Percentiles rank a stretch among this genome's conserved stretches.
phyloP scores from a whole-genome alignment of 2,888 invertebrate genomes.

The Dorcus hopei region DNA sequence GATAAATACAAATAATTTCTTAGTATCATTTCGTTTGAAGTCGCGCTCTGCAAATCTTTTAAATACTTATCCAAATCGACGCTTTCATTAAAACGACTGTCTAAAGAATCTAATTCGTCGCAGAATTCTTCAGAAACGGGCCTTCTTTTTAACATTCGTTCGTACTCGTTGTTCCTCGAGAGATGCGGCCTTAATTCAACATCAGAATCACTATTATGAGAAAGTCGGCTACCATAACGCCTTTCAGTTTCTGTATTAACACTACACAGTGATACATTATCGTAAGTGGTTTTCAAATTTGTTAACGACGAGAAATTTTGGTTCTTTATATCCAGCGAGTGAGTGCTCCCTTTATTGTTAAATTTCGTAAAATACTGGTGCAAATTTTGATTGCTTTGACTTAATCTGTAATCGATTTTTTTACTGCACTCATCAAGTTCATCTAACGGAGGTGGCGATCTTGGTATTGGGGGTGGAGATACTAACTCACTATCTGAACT shows the following conservation, averaged over 20 bases:
- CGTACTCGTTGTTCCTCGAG: conserved; percentile 31
- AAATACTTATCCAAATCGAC: conserved; percentile 63
- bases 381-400: conserved; percentile 27
- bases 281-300: conserved; percentile 23
- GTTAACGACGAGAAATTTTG: conserved; percentile 25
- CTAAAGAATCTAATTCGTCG: conserved; percentile 63
- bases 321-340: conserved; percentile 23
- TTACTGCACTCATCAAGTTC: conserved; percentile 59
- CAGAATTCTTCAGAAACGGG: conserved; percentile 74
- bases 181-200: conserved; percentile 38
- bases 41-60: conserved; percentile 55
- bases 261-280: conserved; percentile 34
- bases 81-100: conserved; percentile 55
- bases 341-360: conserved; percentile 22
- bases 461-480: conserved; percentile 76
- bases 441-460: conserved; percentile 69
- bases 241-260: conserved; percentile 30
- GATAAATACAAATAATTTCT: background rate
- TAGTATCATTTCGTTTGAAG: background rate
- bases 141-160: conserved; percentile 58
- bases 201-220: conserved; percentile 51
- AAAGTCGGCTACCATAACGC: conserved; percentile 30
- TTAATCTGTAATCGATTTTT: conserved; percentile 17
- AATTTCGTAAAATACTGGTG: conserved; percentile 32
- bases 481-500: conserved; percentile 79